Evolutionary conservation across 2,888 invertebrate species (phyloP).

Genomic region (Stegana nigrithorax): DNA sequence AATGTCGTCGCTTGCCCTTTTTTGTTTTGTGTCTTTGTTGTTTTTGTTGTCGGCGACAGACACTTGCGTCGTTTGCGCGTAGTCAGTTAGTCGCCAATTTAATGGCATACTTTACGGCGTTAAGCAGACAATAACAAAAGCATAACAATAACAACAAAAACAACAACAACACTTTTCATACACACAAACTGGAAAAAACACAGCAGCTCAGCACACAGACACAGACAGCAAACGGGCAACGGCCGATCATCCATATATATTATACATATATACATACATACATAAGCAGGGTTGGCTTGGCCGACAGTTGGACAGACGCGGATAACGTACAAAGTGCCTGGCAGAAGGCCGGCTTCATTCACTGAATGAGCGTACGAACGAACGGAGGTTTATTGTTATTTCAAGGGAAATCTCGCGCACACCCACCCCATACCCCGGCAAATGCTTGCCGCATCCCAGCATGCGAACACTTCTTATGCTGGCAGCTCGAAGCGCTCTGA

Average conservation of each 20-base stretch:
- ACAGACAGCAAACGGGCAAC: constrained; percentile 51
- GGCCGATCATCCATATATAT: constrained; percentile 26
- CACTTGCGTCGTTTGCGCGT: constrained; percentile 6
- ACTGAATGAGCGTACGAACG: too few relatives aligned
- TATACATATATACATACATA: too few relatives aligned
- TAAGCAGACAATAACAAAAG: constrained; percentile 49
- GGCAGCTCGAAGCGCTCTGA: background rate
- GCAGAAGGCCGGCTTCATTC: background rate
- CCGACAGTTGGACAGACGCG: background rate
- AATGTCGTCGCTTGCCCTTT: constrained; percentile 7
- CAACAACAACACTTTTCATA: constrained; percentile 30
- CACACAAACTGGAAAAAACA: background rate
- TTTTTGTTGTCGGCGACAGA: constrained; percentile 15
- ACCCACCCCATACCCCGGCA: background rate
- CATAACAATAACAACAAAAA: constrained; percentile 13
- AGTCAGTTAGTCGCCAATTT: constrained; percentile 62
- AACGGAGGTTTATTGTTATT: constrained; percentile 48
- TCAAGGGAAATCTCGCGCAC: constrained; percentile 40
- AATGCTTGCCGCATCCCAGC: background rate
- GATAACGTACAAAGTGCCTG: background rate
- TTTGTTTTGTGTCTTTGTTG: constrained; percentile 11
- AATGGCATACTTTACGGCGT: constrained; percentile 60
- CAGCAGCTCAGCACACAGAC: constrained; percentile 8
- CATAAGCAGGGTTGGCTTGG: background rate
- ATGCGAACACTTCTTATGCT: background rate